These are phyloP conservation scores for Hyposmocoma kahamanoa DNA, from an alignment of 1,140 invertebrate genomes.

Conservation along the genomic window DNA sequence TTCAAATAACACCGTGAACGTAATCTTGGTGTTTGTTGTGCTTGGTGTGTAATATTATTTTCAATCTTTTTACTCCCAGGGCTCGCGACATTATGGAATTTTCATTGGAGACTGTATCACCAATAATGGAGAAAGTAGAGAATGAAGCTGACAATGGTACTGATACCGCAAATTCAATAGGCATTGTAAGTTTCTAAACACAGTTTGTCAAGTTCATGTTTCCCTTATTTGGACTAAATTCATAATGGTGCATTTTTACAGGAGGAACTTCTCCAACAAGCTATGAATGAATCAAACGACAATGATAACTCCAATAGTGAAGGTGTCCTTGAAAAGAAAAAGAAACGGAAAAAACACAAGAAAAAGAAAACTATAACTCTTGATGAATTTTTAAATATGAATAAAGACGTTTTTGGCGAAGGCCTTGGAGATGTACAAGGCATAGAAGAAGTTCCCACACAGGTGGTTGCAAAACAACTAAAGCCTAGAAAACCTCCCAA, in stretches of 20 bases:
- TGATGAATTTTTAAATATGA: slow-evolving; percentile 68
- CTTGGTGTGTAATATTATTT: background rate
- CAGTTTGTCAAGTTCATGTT: too few species aligned
- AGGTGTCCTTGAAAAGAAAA: slow-evolving; percentile 35
- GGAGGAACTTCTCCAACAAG: slow-evolving; percentile 48
- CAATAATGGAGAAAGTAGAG: slow-evolving; percentile 48
- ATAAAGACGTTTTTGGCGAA: slow-evolving; percentile 68
- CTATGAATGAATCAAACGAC: slow-evolving; percentile 37
- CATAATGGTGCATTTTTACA: slow-evolving; percentile 26
- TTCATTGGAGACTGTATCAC: slow-evolving; percentile 56
- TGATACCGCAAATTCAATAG: slow-evolving; percentile 24
- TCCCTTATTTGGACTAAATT: too few species aligned
- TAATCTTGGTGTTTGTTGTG: background rate
- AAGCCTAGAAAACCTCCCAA: slow-evolving; percentile 36
- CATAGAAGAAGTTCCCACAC: slow-evolving; percentile 59
- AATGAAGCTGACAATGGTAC: slow-evolving; percentile 24
- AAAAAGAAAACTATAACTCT: slow-evolving; percentile 63
- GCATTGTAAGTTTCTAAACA: slow-evolving; percentile 34
- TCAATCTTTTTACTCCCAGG: background rate
- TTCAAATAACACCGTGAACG: too few species aligned
- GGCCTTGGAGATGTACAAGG: slow-evolving; percentile 52
- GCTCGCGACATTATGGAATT: slow-evolving; percentile 36
- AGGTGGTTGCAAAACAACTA: slow-evolving; percentile 42
- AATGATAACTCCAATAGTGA: slow-evolving; percentile 10
- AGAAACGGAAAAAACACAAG: slow-evolving; percentile 66